Base-by-base conservation (phyloP, 2,888 invertebrate genomes). In the Papilio protenor region DNA sequence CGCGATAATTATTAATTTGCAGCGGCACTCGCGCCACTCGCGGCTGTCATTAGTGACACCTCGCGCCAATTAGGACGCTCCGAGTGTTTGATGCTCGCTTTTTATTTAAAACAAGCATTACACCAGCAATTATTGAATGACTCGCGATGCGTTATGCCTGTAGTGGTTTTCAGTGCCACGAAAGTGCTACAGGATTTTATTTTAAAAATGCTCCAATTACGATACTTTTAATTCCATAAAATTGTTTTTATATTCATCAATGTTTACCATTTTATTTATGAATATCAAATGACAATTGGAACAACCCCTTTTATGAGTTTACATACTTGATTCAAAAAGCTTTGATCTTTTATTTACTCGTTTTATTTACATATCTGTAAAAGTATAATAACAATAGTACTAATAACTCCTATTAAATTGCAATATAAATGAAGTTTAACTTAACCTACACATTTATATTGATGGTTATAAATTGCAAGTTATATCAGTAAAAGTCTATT, bases 1-100 rank as follows among this genome's bases (percentile, higher is more conserved):
- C 93, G 93, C 88, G 88, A 94, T 94, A 94, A 94, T 94, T 94
- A 94, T 92, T 94, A 94, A 94, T 94, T 93, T 92, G 92, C 93
- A 89, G 88, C 87, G 87, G 88, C 85, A 86, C 85, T 85, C 87
- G 86, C 85, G 86, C 86, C 89, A 89, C 90, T 90, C 87, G 88
- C 87, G 85, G 86, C 85, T 91, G 90, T 94, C 94, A 94, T 94
- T 94, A 94, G 93, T 89, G 94, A 94, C 94, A 94, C 94, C 94
- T 94, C 93, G 88, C 92, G 90, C 94, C 94, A 94, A 94, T 94
- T 93, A 94, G 88, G 88, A 90, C 87, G 90, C 90, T 88, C 89
- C 84, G 88, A 89, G 91, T 90, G 91, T 92, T 92, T 93, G 92
- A 92, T 91, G 91, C 92, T 90, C 90, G 90, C 90, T 94, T 93